Evolutionary conservation across 2,797 vertebrate genomes (phyloP), one percentile per base, ranked within the genome.

Genomic region (Crenichthys baileyi): DNA sequence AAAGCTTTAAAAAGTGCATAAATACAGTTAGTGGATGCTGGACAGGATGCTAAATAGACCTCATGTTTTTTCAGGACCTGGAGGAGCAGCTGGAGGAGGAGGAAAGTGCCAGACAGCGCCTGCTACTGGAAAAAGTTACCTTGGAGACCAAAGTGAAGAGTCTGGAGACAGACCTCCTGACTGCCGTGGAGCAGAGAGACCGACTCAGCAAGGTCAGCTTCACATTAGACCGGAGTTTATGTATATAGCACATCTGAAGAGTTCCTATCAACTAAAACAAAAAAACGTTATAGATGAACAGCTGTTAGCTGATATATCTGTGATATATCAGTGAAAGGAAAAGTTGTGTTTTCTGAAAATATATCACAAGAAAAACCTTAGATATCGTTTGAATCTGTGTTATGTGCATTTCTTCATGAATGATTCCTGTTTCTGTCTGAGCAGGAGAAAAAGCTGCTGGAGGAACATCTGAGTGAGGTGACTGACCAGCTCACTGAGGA

Each of bases 41-140:
- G 29, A 48, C 24, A 56, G 65, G 29, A 46, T 56, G 50, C 26
- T 73, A 18, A 24, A 2, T 74, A n/a, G 24, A 48, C 12, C 3
- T 16, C 72, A n/a, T 65, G 41, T 68, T 48, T 51, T 75, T 5
- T 22, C 85, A 98, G 97, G 97, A 98, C 87, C 92, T 98, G 63
- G 97, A 98, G 88, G 96, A 96, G 80, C 97, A 98, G 88, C 86
- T 98, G 13, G 97, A 98, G 82, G 97, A 97, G 31, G 97, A 98
- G 85, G 97, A 98, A 81, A 95, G 95, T 16, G 95, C 96, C 0
- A 91, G 96, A 75, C 97, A 98, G 94, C 97, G 97, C 88, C 96
- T 98, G 86, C 96, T 97, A 85, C 93, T 98, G 85, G 97, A 98
- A 90, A 98, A 97, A 84, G 97, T 98, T 70, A 95, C 96, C 1